Conservation (phyloP, 1,140 invertebrate genomes). For the Hylaeus volcanicus region DNA sequence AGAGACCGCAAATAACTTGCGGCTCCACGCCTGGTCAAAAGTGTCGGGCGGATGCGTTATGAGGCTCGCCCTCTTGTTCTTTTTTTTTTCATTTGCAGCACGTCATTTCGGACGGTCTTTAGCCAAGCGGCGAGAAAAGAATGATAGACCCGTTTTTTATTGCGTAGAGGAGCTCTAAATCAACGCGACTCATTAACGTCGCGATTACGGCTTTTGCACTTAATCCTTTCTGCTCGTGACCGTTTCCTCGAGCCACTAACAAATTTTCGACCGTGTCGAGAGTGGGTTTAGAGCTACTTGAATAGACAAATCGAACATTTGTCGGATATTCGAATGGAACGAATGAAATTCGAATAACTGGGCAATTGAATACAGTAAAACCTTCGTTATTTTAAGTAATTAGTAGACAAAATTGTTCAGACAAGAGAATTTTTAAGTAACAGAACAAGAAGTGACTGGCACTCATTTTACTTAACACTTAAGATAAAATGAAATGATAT, state of each 20-base stretch:
- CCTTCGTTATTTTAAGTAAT: too few species aligned
- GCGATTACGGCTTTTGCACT: not conserved
- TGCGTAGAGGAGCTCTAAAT: constrained; percentile 5
- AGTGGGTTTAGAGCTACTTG: too few species aligned
- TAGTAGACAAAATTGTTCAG: too few species aligned
- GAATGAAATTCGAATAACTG: too few species aligned
- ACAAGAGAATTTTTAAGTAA: too few species aligned
- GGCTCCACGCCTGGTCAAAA: constrained; percentile 19
- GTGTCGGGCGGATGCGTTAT: constrained; percentile 23
- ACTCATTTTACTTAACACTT: too few species aligned
- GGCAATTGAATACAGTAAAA: too few species aligned
- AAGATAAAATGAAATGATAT: too few species aligned
- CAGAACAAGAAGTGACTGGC: too few species aligned
- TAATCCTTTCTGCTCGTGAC: constrained; percentile 6
- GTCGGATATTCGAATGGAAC: too few species aligned
- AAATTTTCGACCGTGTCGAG: constrained; percentile 15
- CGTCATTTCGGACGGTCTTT: not conserved
- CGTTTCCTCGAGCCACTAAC: not conserved
- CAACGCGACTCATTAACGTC: constrained; percentile 27
- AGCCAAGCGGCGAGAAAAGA: not conserved
- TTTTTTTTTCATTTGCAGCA: not conserved
- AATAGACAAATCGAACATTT: not conserved
- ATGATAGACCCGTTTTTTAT: not conserved
- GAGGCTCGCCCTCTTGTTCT: not conserved
- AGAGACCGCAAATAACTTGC: constrained; percentile 34